Evolutionary conservation across 2,113 vertebrate genomes (phyloP), one percentile per base, ranked within the genome.

Genomic region (Clarias magur): DNA sequence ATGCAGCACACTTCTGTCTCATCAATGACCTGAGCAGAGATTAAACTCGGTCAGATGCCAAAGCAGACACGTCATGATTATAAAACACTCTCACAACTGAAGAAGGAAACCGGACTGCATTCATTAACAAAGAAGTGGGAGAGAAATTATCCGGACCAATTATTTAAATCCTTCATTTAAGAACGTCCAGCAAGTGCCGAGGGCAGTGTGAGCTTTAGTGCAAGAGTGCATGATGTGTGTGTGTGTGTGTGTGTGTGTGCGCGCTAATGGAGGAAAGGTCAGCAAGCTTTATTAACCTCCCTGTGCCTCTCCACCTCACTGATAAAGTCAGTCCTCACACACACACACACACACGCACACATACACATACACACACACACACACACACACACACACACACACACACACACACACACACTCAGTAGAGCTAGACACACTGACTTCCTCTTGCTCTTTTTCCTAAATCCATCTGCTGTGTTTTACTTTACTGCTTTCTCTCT

Each of bases 151-250:
- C 57, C 92, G 92, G 94, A 95, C 95, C 93, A 94, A 95, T 96
- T 96, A 95, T 96, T 95, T 94, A 95, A 96, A 94, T 93, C 91
- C 93, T 95, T 95, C 94, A 95, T 95, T 96, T 94, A 94, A 94
- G 94, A 94, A 94, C 92, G 92, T 93, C 93, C 92, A 94, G 94
- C 94, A 94, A 93, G 88, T 92, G 42, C 76, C 91, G 89, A 93
- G 89, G 90, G 90, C 92, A 90, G 90, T 90, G 84, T 91, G 83
- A 48, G 56, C 27, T 56, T 73, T 54, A 67, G 13, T 25, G 62
- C 42, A 67, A 67, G 42, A 10, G 63, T n/a, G 63, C 16, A 82
- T 12, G 34, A 38, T 38, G 54, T 79, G 76, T 59, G 76, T 57
- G 53, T 9, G 82, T 70, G 82, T 72, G 81, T 72, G 65, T 83